Evolutionary conservation across 2,888 invertebrate genomes (phyloP).

Genomic region (Galeopsomyia nigrocyanea): DNA sequence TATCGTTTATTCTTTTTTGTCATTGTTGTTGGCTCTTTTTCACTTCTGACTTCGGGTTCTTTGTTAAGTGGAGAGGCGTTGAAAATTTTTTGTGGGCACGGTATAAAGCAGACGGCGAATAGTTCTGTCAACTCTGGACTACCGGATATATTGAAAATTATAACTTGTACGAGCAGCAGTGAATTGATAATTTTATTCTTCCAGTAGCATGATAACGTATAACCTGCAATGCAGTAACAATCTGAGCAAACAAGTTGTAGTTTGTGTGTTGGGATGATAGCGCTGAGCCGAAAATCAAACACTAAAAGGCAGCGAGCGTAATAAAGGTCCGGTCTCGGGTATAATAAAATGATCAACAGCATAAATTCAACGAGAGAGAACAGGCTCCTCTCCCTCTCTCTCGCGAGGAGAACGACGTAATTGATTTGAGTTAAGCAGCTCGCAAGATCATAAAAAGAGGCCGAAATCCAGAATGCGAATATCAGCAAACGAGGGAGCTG

Average conservation of each 20-base stretch:
- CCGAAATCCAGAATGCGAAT: constrained; percentile 11
- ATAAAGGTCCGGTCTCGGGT: constrained; percentile 23
- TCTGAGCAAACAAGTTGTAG: constrained; percentile 25
- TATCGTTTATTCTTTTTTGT: constrained; percentile 2
- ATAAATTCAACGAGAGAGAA: constrained; percentile 16
- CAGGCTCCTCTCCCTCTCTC: background rate
- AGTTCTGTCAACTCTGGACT: too few species aligned
- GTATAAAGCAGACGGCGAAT: background rate
- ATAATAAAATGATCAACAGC: constrained; percentile 38
- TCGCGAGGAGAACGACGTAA: constrained; percentile 19
- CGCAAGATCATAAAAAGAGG: constrained; percentile 30
- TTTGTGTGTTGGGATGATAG: constrained; percentile 33
- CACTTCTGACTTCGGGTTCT: background rate
- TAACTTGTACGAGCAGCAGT: background rate
- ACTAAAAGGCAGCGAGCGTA: background rate
- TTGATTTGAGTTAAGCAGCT: constrained; percentile 36
- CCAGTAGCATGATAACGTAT: constrained; percentile 20
- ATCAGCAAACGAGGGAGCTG: background rate
- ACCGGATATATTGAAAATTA: background rate
- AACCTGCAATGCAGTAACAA: constrained; percentile 10
- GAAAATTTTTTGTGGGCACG: background rate
- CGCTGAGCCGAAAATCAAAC: constrained; percentile 24
- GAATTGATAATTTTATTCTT: background rate
- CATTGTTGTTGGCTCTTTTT: constrained; percentile 2
- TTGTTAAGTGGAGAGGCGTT: background rate